These are phyloP conservation scores for Bagarius yarrelli DNA, from an alignment of 2,113 vertebrate species.

Conservation along the genomic window DNA sequence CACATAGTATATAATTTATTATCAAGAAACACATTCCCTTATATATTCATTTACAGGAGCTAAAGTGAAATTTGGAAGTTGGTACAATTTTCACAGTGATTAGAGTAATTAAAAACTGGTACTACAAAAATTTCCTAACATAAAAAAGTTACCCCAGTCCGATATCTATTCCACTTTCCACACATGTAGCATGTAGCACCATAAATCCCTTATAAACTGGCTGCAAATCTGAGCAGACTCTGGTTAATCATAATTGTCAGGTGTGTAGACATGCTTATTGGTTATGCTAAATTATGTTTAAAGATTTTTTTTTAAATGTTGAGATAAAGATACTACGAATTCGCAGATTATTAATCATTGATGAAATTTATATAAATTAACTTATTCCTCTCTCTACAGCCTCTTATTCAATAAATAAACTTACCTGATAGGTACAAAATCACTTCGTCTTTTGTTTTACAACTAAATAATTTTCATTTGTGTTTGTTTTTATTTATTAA, in stretches of 20 bases:
- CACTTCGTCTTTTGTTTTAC: not conserved
- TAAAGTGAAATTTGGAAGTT: not conserved
- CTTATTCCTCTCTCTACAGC: not conserved
- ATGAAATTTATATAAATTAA: not conserved
- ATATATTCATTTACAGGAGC: too few relatives aligned
- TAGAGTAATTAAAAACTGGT: not conserved
- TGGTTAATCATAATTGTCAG: constrained; percentile 46
- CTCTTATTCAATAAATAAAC: not conserved
- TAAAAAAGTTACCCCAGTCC: not conserved
- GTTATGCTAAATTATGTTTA: not conserved
- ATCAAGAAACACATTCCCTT: too few relatives aligned
- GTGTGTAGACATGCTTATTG: constrained; percentile 30
- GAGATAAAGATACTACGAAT: not conserved
- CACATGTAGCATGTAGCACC: not conserved
- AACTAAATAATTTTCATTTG: constrained; percentile 19
- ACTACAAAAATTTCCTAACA: not conserved
- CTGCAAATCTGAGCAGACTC: constrained; percentile 68
- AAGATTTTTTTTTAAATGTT: not conserved
- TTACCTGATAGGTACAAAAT: not conserved
- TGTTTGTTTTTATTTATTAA: constrained; percentile 51
- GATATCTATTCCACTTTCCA: not conserved
- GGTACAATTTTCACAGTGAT: not conserved
- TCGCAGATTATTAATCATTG: not conserved
- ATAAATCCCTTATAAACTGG: constrained; percentile 63
- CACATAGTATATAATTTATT: not conserved